Evolutionary conservation across 2,113 vertebrate genomes (phyloP).

Genomic region (Solenodon paradoxus): DNA sequence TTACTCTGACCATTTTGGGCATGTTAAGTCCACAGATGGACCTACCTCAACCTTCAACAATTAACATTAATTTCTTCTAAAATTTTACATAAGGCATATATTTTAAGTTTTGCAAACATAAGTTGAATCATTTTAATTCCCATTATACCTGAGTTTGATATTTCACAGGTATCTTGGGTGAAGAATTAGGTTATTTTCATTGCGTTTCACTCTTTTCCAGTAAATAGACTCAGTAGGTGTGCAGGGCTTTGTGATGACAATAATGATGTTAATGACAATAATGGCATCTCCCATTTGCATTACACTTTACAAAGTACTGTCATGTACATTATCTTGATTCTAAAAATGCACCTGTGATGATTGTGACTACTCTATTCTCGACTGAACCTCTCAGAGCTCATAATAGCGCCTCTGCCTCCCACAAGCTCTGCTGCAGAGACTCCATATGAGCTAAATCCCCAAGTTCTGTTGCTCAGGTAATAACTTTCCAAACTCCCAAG

Average conservation of each 20-base stretch:
- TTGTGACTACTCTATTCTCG: neutral
- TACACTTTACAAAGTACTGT: neutral
- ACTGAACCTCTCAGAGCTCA: neutral
- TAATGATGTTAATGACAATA: neutral
- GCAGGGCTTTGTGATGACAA: neutral
- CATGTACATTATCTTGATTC: neutral
- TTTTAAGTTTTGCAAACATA: neutral
- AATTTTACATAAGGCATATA: neutral
- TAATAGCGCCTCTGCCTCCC: neutral
- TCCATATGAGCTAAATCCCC: neutral
- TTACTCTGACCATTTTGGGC: neutral
- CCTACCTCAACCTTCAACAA: neutral
- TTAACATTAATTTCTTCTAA: neutral
- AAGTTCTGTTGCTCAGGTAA: neutral
- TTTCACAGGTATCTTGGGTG: neutral
- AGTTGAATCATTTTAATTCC: neutral
- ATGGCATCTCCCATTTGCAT: neutral
- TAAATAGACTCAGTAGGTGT: neutral
- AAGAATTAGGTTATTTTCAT: neutral
- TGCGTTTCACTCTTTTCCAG: slow-evolving; percentile 6
- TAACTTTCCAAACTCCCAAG: neutral
- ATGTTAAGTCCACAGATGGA: neutral
- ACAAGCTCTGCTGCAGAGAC: neutral
- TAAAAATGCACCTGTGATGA: neutral
- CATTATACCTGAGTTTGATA: neutral